A percentile compares a stretch with the other conserved stretches of the same genome.
Evolutionary conservation across 2,797 vertebrate species (phyloP).

Genomic region (Trachops cirrhosus): DNA sequence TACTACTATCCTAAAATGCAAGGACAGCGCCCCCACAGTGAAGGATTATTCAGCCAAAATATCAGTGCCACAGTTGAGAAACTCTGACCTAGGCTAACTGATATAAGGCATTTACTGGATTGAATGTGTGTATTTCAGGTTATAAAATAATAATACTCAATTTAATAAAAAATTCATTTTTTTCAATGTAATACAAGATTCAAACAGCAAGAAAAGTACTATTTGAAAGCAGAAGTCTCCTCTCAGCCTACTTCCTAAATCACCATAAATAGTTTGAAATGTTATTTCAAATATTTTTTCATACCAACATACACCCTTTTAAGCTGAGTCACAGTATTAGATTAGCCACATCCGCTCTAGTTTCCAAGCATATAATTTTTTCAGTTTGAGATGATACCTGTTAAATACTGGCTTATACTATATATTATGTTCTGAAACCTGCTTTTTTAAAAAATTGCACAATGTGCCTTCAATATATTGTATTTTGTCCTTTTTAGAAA

Average conservation of each 20-base stretch:
- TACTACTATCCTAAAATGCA: neutral
- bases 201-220: neutral
- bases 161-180: neutral
- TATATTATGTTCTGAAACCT: neutral
- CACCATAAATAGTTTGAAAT: neutral
- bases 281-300: neutral
- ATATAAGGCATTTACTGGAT: neutral
- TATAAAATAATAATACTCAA: neutral
- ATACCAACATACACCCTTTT: neutral
- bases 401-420: neutral
- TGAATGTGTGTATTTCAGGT: neutral
- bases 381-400: neutral
- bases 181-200: neutral
- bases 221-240: neutral
- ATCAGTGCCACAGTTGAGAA: neutral
- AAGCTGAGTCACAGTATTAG: neutral
- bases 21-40: neutral
- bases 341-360: neutral
- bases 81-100: neutral
- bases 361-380: neutral
- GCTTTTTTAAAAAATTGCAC: neutral
- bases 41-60: neutral
- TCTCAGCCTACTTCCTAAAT: neutral
- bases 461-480: neutral
- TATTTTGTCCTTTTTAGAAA: neutral